These are phyloP conservation scores for Labrus mixtus DNA, from an alignment of 2,113 vertebrate species.

Conservation along the genomic window DNA sequence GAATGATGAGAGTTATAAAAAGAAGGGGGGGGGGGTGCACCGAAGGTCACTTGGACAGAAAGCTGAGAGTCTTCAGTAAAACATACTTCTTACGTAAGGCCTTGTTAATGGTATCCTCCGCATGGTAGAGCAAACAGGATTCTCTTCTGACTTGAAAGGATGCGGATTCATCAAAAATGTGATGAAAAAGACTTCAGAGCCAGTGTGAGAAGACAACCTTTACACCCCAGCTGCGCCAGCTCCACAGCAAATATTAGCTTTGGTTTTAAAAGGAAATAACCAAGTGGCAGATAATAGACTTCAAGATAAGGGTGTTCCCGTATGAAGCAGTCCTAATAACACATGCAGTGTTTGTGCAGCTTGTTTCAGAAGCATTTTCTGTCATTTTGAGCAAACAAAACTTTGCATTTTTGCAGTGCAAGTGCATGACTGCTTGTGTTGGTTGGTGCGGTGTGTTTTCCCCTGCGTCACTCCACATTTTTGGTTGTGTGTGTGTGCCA, in stretches of 20 bases:
- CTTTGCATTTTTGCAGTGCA: neutral
- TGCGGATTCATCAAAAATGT: conserved; percentile 59
- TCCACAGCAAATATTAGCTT: conserved; percentile 33
- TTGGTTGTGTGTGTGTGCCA: neutral
- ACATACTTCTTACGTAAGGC: neutral
- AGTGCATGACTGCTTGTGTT: neutral
- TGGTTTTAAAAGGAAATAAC: conserved; percentile 27
- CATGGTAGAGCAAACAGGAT: conserved; percentile 3
- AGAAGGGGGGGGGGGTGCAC: conserved; percentile 4
- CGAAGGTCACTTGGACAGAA: conserved; percentile 60
- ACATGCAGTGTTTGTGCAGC: conserved; percentile 10
- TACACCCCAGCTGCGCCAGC: neutral
- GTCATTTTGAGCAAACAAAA: neutral
- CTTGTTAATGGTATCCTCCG: conserved; percentile 15
- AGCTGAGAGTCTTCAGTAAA: conserved; percentile 5
- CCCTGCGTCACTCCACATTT: conserved; percentile 8
- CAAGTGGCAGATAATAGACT: conserved; percentile 11
- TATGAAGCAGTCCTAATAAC: neutral
- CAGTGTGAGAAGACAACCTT: neutral
- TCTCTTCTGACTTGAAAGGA: conserved; percentile 42
- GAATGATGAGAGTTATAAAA: conserved; percentile 19
- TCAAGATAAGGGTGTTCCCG: neutral
- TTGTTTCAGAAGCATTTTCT: neutral
- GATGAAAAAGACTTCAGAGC: conserved; percentile 20
- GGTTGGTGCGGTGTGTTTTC: conserved; percentile 1